phyloP scores from a whole-genome alignment of 2,888 invertebrate species.

The Leptodirus hochenwartii region DNA sequence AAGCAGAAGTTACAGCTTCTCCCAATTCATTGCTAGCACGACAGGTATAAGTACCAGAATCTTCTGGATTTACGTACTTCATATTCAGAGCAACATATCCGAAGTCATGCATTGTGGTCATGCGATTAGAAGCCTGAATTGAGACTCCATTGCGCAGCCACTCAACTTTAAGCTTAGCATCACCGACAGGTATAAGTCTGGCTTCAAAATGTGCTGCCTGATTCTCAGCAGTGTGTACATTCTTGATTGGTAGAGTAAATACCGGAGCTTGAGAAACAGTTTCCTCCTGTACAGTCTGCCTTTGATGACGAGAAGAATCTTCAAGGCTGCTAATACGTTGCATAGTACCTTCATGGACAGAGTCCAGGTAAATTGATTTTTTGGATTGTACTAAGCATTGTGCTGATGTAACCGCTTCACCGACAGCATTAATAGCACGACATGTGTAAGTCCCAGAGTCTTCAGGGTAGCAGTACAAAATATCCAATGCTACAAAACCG shows the following conservation, averaged over 20 bases:
- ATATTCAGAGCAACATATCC: constrained; percentile 91
- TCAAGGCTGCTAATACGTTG: constrained; percentile 67
- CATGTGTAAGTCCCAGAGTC: constrained; percentile 94
- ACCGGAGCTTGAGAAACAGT: constrained; percentile 72
- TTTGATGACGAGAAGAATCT: constrained; percentile 46
- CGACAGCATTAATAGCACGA: constrained; percentile 77
- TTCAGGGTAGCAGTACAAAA: constrained; percentile 87
- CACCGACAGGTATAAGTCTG: constrained; percentile 83
- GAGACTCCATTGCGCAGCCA: constrained; percentile 87
- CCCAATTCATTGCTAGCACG: constrained; percentile 84
- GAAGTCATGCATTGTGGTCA: constrained; percentile 93
- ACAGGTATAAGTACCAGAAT: constrained; percentile 92
- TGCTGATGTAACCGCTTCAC: constrained; percentile 85
- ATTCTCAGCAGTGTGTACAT: constrained; percentile 71
- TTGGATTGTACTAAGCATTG: constrained; percentile 63
- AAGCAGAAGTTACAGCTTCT: constrained; percentile 88
- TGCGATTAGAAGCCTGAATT: constrained; percentile 74
- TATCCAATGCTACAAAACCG: constrained; percentile 92
- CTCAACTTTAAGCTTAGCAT: constrained; percentile 79
- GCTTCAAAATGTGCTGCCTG: constrained; percentile 90
- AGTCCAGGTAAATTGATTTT: constrained; percentile 72
- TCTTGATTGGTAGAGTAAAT: constrained; percentile 81
- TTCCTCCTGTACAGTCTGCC: constrained; percentile 55
- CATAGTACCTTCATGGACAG: constrained; percentile 75
- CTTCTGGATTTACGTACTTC: constrained; percentile 89